A percentile compares a stretch with the other conserved stretches of the same genome.
Evolutionary conservation across 2,797 vertebrate genomes (phyloP).

Genomic region (Pseudochaenichthys georgianus): DNA sequence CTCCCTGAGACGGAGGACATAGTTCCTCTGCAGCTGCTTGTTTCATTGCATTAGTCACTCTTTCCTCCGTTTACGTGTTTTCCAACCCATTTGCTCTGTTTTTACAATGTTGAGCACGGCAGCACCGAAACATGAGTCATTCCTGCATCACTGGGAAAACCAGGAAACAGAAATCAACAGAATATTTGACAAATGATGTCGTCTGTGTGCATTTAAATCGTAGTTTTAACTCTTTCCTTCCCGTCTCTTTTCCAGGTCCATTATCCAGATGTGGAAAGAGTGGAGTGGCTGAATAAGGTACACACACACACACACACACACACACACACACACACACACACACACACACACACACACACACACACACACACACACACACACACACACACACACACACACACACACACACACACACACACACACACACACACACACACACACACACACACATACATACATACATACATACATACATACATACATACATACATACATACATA

Average conservation of each 20-base stretch:
- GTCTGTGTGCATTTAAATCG: rapidly evolving
- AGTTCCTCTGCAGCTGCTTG: neutral
- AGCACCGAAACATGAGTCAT: too few species aligned
- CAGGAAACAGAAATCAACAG: neutral
- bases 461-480: neutral
- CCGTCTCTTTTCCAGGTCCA: slow-evolving; percentile 87
- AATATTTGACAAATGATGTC: neutral
- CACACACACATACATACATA: too few species aligned
- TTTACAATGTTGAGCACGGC: neutral
- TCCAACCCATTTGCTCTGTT: neutral
- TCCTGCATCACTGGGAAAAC: too few species aligned
- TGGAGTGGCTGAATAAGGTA: slow-evolving; percentile 99
- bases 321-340: too few species aligned
- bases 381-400: too few species aligned
- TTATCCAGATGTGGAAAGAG: slow-evolving; percentile 97
- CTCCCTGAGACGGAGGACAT: neutral
- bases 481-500: too few species aligned
- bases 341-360: neutral
- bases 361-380: too few species aligned
- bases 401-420: neutral
- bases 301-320: neutral
- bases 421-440: slow-evolving; percentile 2
- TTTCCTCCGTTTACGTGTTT: slow-evolving; percentile 6
- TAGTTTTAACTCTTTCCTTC: slow-evolving; percentile 2
- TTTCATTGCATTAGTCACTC: slow-evolving; percentile 42